Base-by-base conservation (phyloP, 64 coral and sea anemone species). In the Stichodactyla helianthus region DNA sequence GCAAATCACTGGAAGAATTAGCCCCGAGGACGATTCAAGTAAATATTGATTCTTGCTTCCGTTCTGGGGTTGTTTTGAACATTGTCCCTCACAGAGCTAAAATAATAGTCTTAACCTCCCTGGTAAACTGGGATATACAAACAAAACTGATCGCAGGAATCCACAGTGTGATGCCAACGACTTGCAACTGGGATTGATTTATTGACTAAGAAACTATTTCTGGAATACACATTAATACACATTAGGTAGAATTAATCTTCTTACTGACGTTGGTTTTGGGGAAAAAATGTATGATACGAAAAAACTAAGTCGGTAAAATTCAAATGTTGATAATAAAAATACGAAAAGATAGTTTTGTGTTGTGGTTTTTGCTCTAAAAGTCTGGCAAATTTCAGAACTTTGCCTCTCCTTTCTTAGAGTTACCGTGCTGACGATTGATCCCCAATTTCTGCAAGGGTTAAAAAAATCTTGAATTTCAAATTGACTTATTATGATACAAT, bases 401-500 rank as follows among this genome's bases (percentile, higher is more conserved):
- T 7, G 8, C 9, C 14, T 11, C 8, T 58, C 14, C 55, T 58
- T 58, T 58, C 6, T n/a, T 18, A 10, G 68, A 74, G 25, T 5
- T 0, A 11, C n/a, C n/a, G 2, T 74, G 68, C 23, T 12, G 68
- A 74, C 68, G 68, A 74, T 26, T 74, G 68, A 74, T 74, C 22
- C 63, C 68, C n/a, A 74, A 10, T 27, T 74, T 74, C 68, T 74
- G 68, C 68, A 65, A 65, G 19, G 62, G 20, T 8, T 13, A 2
- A 74, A 74, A 74, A 74, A 74, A 27, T 74, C 68, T 74, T 74
- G 25, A 23, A 74, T 74, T 74, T 27, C 68, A 74, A 31, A 74
- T 74, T 74, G 68, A 74, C 68, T 74, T 65, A 23, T 64, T 2
- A 23, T 74, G 68, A 74, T 74, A 74, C 68, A 74, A 74, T 74